Base-by-base conservation (phyloP, 2,888 invertebrate species). In the Geotrupes spiniger region DNA sequence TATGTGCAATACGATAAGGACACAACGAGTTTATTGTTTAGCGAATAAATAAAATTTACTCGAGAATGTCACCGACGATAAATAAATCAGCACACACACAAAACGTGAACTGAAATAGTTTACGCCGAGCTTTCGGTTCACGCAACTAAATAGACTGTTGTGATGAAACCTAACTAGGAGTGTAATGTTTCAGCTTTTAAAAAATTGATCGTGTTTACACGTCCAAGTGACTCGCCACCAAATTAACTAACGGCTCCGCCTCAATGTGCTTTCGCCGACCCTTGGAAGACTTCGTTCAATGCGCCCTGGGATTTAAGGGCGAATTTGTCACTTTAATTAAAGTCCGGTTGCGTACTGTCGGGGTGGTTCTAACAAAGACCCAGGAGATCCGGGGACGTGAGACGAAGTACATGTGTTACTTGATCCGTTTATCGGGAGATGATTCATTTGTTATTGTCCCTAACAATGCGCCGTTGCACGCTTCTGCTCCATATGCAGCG, bases 351-450 rank as follows among this genome's bases (percentile, higher is more conserved):
- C 75, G 76, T 75, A 75, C 29, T 37, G 31, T 14, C 72, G 66
- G 71, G 68, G 66, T 37, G 48, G 15, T 37, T 28, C 6, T 17
- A 51, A 48, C 48, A 54, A 53, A 46, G 74, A 74, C 75, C 75
- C 74, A 76, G 75, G 76, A 76, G 76, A 76, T 75, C 75, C 76
- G 76, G 76, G 76, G 76, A 75, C 75, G 68, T 71, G 69, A 66
- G 26, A 39, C 44, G 51, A 54, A 54, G 66, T 64, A 74, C 65
- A 74, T 71, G 68, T 66, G 64, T 68, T 68, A 68, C 65, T 68
- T 66, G 67, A 69, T 69, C 67, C 68, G 63, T 68, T 68, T 68
- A 68, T 66, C 66, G 65, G 54, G 63, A 66, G 66, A 69, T 69
- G 69, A 69, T 65, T 69, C 69, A 69, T 68, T 67, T 68, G 67